Base-by-base conservation (phyloP, 1,140 invertebrate genomes). In the Scaptomyza hsui region DNA sequence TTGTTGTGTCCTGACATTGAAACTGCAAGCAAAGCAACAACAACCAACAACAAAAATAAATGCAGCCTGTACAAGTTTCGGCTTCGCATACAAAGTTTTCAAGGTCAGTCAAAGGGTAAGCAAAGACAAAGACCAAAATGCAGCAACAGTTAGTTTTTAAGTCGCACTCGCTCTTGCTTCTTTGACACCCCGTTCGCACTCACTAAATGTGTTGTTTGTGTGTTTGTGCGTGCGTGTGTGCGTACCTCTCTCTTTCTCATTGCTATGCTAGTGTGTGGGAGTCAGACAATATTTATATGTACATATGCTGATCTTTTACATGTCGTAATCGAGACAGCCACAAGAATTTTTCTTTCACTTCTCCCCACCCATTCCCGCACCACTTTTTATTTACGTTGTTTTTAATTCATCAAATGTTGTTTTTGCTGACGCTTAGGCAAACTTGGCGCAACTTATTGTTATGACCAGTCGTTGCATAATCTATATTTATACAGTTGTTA, bases 31-130 rank as follows among this genome's bases (percentile, higher is more conserved):
- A 63, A 63, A 56, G 15, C 39, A 67, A 56, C 32, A 63, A 29
- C 12, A 72, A 65, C 39, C 15, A 57, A 18, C 26, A 72, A 73
- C 39, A 72, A 72, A 41, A 74, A 68, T 41, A 65, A 81, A 19
- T 81, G 74, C 82, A 78, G 81, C 42, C 76, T 85, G 80, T 85
- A 85, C 10, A 37, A 21, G 42, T 48, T 26, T 55, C 3, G 42
- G 18, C 29, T 52, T 47, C 32, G 45, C 37, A 29, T 13, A 47
- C 37, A 21, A 53, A 47, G 24, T 39, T 56, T 81, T 86, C 81
- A 86, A 88, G 81, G 81, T 86, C 78, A 86, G 18, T 24, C 51
- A 72, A 74, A 86, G 81, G 81, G 82, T 88, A 88, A 76, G 21
- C 18, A 63, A 32, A 45, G 13, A 15, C 24, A 42, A 41, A 32